Evolutionary conservation across 2,797 vertebrate species (phyloP), one percentile per base, ranked within the genome.

Genomic region (Falco biarmicus): DNA sequence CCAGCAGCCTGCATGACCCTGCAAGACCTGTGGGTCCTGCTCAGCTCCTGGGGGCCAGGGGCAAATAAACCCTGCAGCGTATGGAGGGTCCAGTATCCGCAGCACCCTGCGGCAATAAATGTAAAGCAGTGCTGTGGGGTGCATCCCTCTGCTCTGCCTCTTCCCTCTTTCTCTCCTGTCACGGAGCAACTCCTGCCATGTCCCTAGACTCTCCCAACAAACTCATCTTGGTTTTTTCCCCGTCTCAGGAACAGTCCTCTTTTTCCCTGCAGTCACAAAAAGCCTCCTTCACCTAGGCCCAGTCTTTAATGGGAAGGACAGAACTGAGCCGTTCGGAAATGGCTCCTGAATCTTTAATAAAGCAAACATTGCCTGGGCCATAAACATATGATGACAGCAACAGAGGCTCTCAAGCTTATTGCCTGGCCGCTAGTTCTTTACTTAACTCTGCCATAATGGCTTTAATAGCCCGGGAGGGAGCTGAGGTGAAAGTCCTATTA

Each of bases 401-500:
- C 94, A 56, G 92, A 94, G 89, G 96, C 97, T 97, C 94, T 96
- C 95, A 96, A 86, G 84, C 94, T 97, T 96, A 96, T 96, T 96
- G 89, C 94, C 95, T 93, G 84, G 66, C 74, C 10, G 47, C 92
- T 86, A 47, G 53, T 97, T 96, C 97, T 97, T 98, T 97, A 97
- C 97, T 98, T 98, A 98, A 98, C 98, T 98, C 96, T 98, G 85
- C 97, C 96, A 51, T 98, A 97, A 98, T 97, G 96, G 97, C 95
- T 97, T 96, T 97, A 98, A 98, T 98, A 95, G 97, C 94, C 97
- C 96, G 54, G 96, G 85, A 90, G 98, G 97, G 98, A 97, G 90
- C 96, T 92, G 97, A 96, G 95, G 97, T 96, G 97, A 97, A 98
- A 97, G 88, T 97, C 96, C 92, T 97, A 97, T 97, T 97, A 97